These are phyloP conservation scores for Benitochromis conjunctus DNA, from an alignment of 2,113 vertebrate genomes.

Conservation along the genomic window DNA sequence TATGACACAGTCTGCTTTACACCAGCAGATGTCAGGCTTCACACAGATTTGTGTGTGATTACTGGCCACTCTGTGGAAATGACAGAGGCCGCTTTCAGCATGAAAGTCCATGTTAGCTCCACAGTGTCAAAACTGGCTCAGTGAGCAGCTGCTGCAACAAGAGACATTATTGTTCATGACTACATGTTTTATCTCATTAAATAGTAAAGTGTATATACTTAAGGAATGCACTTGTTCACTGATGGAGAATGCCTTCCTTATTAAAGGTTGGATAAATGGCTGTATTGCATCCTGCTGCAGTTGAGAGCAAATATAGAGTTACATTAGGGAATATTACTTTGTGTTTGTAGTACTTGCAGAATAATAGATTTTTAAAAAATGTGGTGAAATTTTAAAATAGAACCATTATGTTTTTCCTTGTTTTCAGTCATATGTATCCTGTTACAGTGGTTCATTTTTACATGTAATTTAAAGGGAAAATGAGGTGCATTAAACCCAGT, in stretches of 20 bases:
- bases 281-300: not conserved
- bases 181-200: not conserved
- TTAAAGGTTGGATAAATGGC: not conserved
- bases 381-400: no score
- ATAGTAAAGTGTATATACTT: not conserved
- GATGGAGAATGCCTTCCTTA: not conserved
- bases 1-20: not conserved
- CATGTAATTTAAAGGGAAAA: no score
- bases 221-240: not conserved
- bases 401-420: no score
- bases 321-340: not conserved
- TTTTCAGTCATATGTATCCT: no score
- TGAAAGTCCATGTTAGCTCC: not conserved
- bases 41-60: not conserved
- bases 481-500: no score
- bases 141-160: not conserved
- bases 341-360: not conserved
- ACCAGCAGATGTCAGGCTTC: conserved; percentile 49
- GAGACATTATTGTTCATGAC: not conserved
- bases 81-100: rapidly evolving
- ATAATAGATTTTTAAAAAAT: no score
- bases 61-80: not conserved
- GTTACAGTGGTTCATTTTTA: no score
- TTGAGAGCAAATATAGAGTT: not conserved
- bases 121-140: not conserved